Evolutionary conservation across 2,797 vertebrate genomes (phyloP), one percentile per base, ranked within the genome.

Genomic region (Neopelma chrysocephalum): DNA sequence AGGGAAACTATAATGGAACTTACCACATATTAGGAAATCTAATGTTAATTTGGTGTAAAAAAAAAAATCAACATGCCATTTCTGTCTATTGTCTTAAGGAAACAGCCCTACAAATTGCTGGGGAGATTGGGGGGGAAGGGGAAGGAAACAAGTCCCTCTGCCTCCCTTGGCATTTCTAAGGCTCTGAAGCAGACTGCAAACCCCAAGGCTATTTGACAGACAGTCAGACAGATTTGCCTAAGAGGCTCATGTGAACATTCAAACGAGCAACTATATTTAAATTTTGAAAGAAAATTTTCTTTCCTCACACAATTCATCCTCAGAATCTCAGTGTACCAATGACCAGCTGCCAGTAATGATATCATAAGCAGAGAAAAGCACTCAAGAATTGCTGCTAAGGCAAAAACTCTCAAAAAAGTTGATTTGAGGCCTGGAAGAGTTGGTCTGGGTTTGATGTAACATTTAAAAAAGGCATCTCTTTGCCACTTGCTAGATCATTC

Each of bases 211-310:
- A 78, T 80, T 60, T 92, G 83, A 93, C 32, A 62, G 42, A 36
- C 45, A 91, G 31, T 3, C 64, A 89, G 58, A 45, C 62, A 83
- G 73, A 95, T 89, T 79, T 92, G 77, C 76, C 31, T 65, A 89
- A 92, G 71, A 82, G 36, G 45, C 42, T 96, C 71, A 87, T 40
- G 34, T 27, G 45, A 92, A 81, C 48, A 82, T 87, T 91, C 58
- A 94, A 92, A 93, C 38, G 26, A 80, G 48, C 27, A 89, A 70
- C 66, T 90, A 36, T 21, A 94, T 91, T 93, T 91, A 79, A 91
- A 84, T 89, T 93, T 54, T 43, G 61, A 26, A 83, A 84, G 75
- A 12, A 92, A 76, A 69, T 64, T 82, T 53, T 84, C 34, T 42
- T 81, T 90, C 58, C 45, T 65, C 4, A 1, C 16, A 76, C 50